Evolutionary conservation across 2,113 vertebrate genomes (phyloP).

Genomic region (Xiphorhynchus elegans): DNA sequence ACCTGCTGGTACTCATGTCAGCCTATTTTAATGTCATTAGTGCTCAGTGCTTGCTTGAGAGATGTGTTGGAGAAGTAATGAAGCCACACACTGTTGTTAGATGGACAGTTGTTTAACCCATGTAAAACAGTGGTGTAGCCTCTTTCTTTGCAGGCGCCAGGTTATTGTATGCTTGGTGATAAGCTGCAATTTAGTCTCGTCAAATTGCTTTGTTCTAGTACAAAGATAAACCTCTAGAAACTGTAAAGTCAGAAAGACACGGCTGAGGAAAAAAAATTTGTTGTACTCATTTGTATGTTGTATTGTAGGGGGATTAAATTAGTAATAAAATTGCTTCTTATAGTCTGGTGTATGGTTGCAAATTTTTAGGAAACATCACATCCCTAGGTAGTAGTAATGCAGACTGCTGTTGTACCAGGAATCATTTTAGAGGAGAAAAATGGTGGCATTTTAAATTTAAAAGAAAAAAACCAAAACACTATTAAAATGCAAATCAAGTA

Average conservation of each 20-base stretch:
- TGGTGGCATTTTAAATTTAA: background rate
- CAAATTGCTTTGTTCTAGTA: background rate
- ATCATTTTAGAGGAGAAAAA: background rate
- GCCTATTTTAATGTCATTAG: background rate
- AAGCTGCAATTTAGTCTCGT: background rate
- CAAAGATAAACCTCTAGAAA: background rate
- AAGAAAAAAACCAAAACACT: background rate
- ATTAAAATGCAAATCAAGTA: background rate
- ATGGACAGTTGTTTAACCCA: background rate
- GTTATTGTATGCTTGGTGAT: background rate
- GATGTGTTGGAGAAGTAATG: background rate
- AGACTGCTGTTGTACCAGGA: background rate
- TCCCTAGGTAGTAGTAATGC: background rate
- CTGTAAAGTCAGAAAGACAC: background rate
- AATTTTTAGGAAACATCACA: background rate
- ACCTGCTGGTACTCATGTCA: background rate
- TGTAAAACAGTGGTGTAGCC: background rate
- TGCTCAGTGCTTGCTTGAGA: background rate
- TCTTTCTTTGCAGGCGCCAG: background rate
- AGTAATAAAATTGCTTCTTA: background rate
- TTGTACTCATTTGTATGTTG: background rate
- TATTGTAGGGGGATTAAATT: background rate
- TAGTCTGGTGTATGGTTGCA: background rate
- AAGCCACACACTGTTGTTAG: accelerated
- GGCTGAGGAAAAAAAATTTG: background rate